Conservation (phyloP, 2,113 vertebrate genomes). For the Coptodon rendalli region DNA sequence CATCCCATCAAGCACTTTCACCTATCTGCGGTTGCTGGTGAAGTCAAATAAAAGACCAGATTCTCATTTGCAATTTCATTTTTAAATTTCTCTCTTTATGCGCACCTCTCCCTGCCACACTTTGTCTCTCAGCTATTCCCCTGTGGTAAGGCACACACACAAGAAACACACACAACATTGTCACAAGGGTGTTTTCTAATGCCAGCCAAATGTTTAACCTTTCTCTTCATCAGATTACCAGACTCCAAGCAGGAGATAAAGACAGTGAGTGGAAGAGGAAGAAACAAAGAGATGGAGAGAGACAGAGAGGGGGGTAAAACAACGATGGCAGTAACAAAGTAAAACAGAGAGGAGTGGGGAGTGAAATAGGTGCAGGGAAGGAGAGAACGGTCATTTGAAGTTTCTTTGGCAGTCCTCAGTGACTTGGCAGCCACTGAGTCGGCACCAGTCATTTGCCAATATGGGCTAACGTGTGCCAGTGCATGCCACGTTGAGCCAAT, state of each 20-base stretch:
- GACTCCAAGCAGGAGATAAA: conserved; percentile 13
- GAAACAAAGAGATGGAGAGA: neutral
- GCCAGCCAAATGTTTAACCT: conserved; percentile 52
- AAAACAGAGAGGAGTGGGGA: neutral
- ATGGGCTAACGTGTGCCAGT: conserved; percentile 30
- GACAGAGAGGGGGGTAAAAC: neutral
- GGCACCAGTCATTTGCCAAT: conserved; percentile 13
- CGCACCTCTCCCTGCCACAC: neutral
- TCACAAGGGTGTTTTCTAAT: conserved; percentile 26
- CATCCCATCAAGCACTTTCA: neutral
- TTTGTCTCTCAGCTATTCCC: neutral
- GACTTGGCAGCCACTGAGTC: conserved; percentile 47
- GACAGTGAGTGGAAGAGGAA: neutral
- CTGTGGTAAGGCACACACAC: neutral
- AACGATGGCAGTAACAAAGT: neutral
- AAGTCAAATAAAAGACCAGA: neutral
- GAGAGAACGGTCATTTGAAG: conserved; percentile 54
- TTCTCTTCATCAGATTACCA: conserved; percentile 41
- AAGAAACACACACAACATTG: conserved; percentile 6
- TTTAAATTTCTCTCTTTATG: neutral
- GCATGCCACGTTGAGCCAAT: conserved; percentile 25
- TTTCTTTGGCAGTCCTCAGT: conserved; percentile 56
- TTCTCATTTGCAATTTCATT: neutral
- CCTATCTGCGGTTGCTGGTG: neutral
- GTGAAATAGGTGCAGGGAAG: neutral